Evolutionary conservation across 2,888 invertebrate species (phyloP), one percentile per base, ranked within the genome.

Genomic region (Caenorhabditis macrosperma): DNA sequence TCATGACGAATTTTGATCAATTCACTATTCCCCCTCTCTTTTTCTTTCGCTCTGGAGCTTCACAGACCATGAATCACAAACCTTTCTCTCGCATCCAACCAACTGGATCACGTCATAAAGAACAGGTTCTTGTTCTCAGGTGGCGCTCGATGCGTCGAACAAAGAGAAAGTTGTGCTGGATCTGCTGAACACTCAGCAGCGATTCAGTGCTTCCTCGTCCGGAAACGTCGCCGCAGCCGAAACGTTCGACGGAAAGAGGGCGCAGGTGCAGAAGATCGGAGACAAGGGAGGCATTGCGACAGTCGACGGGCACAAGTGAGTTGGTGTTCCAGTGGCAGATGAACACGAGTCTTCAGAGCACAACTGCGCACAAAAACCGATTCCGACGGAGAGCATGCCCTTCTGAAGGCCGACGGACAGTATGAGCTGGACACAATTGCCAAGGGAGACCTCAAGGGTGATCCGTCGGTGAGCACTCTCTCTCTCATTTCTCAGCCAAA

Each of bases 161-260:
- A 85, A 85, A 22, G 90, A 90, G 54, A 87, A 86, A 75, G 90
- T 88, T 9, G 79, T 90, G 22, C 61, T 90, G 52, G 88, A 89
- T 35, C 63, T 90, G 38, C 60, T 90, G 60, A 87, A 86, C 64
- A 77, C 77, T 7, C 82, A 84, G n/a, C 72, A 85, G 35, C 68
- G 71, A 24, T 81, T 85, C 60, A 75, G 78, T 20, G 85, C 85
- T n/a, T 79, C 81, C 6, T 83, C 85, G 0, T 72, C 79, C 44
- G 90, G 90, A 54, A 90, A 90, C 59, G 79, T 88, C 41, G 90
- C 89, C 5, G 90, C 87, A 4, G 90, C 90, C n/a, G 88, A 90
- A 66, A 87, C 86, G 0, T 85, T 82, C 50, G 89, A 86, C 64
- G 90, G 90, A 20, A 84, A 90, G 35, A 72, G 90, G 17, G 90